phyloP scores from a whole-genome alignment of 2,113 vertebrate genomes.

The Peromyscus polionotus region DNA sequence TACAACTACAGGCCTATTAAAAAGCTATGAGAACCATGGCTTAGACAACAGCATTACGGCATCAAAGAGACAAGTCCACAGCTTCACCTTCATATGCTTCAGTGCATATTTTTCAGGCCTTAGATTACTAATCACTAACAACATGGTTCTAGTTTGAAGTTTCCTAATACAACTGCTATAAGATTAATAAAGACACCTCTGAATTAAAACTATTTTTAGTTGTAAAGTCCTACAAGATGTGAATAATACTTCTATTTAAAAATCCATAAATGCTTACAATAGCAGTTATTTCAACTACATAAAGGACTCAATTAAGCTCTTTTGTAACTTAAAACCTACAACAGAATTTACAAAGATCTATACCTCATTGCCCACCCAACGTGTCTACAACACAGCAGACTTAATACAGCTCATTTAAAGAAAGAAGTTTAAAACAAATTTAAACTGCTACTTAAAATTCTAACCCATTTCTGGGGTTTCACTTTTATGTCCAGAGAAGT shows the following conservation, averaged over 20 bases:
- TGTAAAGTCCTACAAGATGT: slow-evolving; percentile 30
- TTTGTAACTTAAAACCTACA: background rate
- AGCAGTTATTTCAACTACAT: slow-evolving; percentile 31
- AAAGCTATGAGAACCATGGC: background rate
- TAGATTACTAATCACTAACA: background rate
- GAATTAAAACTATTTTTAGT: background rate
- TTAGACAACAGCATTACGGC: slow-evolving; percentile 16
- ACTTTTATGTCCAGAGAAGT: slow-evolving; percentile 58
- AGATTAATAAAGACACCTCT: slow-evolving; percentile 27
- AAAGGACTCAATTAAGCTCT: slow-evolving; percentile 1
- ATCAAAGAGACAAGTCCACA: background rate
- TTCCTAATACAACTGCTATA: background rate
- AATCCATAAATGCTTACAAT: background rate
- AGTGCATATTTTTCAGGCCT: background rate
- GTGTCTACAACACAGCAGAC: background rate
- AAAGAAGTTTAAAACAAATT: slow-evolving; percentile 62
- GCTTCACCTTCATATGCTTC: background rate
- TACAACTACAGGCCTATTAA: background rate
- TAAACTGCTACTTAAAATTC: slow-evolving; percentile 63
- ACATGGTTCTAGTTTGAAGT: slow-evolving; percentile 51
- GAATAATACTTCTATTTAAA: slow-evolving; percentile 36
- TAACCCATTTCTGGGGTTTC: slow-evolving; percentile 31
- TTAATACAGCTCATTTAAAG: slow-evolving; percentile 31
- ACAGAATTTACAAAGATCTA: background rate
- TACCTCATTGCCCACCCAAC: background rate